phyloP scores from a whole-genome alignment of 35 echinoderm and acorn worm species.

The Apostichopus parvimensis region DNA sequence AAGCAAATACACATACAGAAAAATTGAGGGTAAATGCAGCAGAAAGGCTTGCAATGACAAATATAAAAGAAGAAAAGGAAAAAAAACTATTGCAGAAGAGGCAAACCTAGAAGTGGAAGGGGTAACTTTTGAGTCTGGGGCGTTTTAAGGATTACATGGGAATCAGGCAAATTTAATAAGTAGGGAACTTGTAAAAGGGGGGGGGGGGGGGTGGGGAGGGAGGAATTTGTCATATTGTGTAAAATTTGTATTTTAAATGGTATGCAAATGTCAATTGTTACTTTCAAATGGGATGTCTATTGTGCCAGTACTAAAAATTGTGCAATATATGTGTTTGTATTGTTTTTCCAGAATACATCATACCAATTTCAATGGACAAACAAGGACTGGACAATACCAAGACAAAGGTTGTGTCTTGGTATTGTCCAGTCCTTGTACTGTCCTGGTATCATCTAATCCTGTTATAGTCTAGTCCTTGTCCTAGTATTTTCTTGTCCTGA shows the following conservation, averaged over 20 bases:
- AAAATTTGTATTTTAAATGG: too few relatives aligned
- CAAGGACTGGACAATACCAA: too few relatives aligned
- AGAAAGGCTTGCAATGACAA: not conserved
- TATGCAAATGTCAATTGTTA: too few relatives aligned
- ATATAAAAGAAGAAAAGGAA: not conserved
- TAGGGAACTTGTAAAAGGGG: not conserved
- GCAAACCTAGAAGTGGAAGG: not conserved
- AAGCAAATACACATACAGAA: not conserved
- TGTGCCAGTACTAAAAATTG: too few relatives aligned
- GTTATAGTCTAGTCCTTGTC: too few relatives aligned
- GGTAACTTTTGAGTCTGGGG: not conserved
- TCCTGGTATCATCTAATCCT: too few relatives aligned
- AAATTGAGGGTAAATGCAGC: not conserved
- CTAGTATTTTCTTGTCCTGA: not conserved
- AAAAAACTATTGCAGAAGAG: not conserved
- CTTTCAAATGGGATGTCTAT: too few relatives aligned
- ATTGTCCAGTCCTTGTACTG: too few relatives aligned
- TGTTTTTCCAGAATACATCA: too few relatives aligned
- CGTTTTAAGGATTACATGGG: not conserved
- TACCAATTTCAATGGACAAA: not conserved
- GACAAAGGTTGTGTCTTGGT: not conserved
- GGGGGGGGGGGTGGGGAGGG: not conserved
- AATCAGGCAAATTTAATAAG: not conserved
- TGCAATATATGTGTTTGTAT: too few relatives aligned
- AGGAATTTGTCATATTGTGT: not conserved